Evolutionary conservation across 2,797 vertebrate genomes (phyloP).

Genomic region (Anolis apletophallus): DNA sequence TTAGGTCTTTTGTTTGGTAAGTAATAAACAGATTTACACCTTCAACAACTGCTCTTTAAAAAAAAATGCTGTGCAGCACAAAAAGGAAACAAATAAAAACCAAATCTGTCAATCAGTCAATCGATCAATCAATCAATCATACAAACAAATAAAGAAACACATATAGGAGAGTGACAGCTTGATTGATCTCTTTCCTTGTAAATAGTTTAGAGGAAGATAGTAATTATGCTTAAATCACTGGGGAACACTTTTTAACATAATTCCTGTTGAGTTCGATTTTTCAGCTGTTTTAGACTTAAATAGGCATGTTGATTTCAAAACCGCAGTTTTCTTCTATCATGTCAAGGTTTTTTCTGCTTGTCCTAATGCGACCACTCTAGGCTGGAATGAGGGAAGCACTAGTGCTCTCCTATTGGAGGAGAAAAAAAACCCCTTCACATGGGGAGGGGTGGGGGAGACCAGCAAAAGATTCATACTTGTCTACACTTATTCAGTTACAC

Average conservation of each 20-base stretch:
- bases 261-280: too few relatives aligned
- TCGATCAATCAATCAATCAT: background rate
- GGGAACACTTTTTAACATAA: too few relatives aligned
- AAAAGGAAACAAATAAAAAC: background rate
- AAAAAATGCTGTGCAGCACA: background rate
- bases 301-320: too few relatives aligned
- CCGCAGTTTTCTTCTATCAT: too few relatives aligned
- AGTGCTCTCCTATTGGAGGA: too few relatives aligned
- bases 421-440: too few relatives aligned
- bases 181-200: background rate
- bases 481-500: too few relatives aligned
- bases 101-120: background rate
- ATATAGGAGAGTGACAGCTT: background rate
- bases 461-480: too few relatives aligned
- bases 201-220: background rate
- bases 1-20: background rate
- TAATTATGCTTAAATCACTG: background rate
- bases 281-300: background rate
- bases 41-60: background rate
- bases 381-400: too few relatives aligned
- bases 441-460: too few relatives aligned
- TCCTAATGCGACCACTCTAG: too few relatives aligned
- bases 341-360: too few relatives aligned
- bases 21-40: background rate
- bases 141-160: background rate